Percentiles rank a stretch among this genome's conserved stretches.
These are phyloP conservation scores for Erinaceus europaeus DNA, from an alignment of 2,113 vertebrate genomes.

Conservation along the genomic window DNA sequence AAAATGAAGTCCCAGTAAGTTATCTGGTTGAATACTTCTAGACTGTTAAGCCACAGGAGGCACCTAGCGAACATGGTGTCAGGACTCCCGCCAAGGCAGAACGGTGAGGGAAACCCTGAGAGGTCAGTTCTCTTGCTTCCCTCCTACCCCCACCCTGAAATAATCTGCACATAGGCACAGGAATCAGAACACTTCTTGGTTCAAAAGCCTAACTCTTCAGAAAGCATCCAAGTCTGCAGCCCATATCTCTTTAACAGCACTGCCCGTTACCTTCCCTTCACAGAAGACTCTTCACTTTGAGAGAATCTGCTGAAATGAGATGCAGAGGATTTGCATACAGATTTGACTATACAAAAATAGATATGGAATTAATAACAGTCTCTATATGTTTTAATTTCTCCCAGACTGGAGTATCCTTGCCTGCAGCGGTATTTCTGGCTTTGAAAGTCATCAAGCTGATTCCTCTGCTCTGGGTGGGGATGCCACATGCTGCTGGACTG, in stretches of 20 bases:
- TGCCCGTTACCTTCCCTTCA: conserved; percentile 83
- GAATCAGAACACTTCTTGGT: conserved; percentile 68
- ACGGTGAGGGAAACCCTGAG: conserved; percentile 41
- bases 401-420: conserved; percentile 89
- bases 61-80: neutral
- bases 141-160: conserved; percentile 52
- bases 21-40: conserved; percentile 61
- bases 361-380: conserved; percentile 90
- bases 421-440: conserved; percentile 87
- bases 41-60: conserved; percentile 53
- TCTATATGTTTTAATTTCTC: conserved; percentile 91
- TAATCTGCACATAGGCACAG: conserved; percentile 67
- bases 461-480: conserved; percentile 88
- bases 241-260: conserved; percentile 59
- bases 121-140: neutral
- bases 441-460: conserved; percentile 92
- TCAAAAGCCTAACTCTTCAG: conserved; percentile 53
- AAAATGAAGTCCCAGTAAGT: conserved; percentile 60
- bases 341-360: conserved; percentile 92
- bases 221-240: conserved; percentile 65
- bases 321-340: conserved; percentile 91
- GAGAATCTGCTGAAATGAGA: conserved; percentile 89
- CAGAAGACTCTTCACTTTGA: conserved; percentile 82
- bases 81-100: conserved; percentile 24
- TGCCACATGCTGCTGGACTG: conserved; percentile 89